Base-by-base conservation (phyloP, 1,140 invertebrate species). In the Aphaenogaster floridana region DNA sequence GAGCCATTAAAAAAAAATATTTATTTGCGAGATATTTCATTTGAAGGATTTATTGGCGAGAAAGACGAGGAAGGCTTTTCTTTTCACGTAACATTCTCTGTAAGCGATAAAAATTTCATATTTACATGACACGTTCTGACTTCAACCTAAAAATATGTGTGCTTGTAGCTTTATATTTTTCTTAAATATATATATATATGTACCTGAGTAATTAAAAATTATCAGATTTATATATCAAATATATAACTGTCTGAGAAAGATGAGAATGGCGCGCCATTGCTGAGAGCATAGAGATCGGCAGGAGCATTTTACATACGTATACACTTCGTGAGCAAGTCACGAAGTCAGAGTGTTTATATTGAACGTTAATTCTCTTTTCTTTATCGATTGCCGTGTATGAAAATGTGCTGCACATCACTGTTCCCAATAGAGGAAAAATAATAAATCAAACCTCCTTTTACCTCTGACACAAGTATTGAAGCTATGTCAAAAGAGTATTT, bases 331-430 rank as follows among this genome's bases (percentile, higher is more conserved):
- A 59, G 3, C 28, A 76, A 54, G 8, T 71, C 79, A 57, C 64
- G 15, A 72, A 61, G 36, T 74, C 42, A 84, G n/a, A 74, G n/a
- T 84, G 21, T 63, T 63, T 84, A 21, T 61, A 59, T 83, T 84
- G 50, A 71, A 81, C 36, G 11, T 81, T 69, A 45, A 57, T 71
- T 81, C 8, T 36, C 6, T 28, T 83, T 68, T 78, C n/a, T 68
- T 85, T 86, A 52, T 81, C 63, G 48, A 57, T 81, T 80, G 77
- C 48, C 52, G 36, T 85, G 76, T 86, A 85, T 69, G 77, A 71
- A 86, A 86, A 84, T 86, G 61, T 80, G 77, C 69, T 74, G 80
- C 69, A 84, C 80, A 84, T 84, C 80, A 84, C n/a, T 71, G 42
- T 84, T 74, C 52, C 13, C 8, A 48, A 84, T 84, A 61, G 69